Evolutionary conservation across 2,113 vertebrate species (phyloP), one percentile per base, ranked within the genome.

Genomic region (Forbesichthys papilliferus): DNA sequence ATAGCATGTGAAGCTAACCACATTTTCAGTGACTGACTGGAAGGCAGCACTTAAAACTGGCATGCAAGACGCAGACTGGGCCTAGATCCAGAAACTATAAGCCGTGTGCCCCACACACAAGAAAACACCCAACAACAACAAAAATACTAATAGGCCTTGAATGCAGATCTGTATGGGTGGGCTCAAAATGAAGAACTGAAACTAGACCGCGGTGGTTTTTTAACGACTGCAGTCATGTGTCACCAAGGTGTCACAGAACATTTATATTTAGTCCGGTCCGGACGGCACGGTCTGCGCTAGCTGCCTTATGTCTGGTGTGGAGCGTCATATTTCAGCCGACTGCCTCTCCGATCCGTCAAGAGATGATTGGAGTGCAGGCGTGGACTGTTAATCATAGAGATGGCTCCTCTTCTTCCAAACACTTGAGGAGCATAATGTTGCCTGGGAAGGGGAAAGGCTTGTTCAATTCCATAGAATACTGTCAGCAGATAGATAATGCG

Each of bases 221-320:
- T 16, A 42, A 6, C 33, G 33, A 6, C 36, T 66, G 46, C 63
- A 71, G 79, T 61, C 73, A 64, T 75, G 71, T 58, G 68, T 46
- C 2, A 0, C 27, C 77, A 80, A 82, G 72, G 71, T 56, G 1
- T 64, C 74, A 71, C 61, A 54, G 9, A 70, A 65, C 64, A 64
- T 86, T 88, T 91, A 91, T 87, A 91, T 90, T 88, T 90, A 90
- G 88, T 87, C 81, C 10, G 68, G 81, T 71, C 66, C 51, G 65
- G 64, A 55, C 60, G 5, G 55, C 18, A 10, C 55, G 52, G 51
- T 70, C 67, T 20, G 71, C 6, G 3, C 79, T 20, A 20, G 20
- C 20, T 67, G 61, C 36, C 33, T 57, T 27, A 59, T 72, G 68
- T 81, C 67, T 12, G 12, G 68, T 81, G 64, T 12, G 12, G 60